Evolutionary conservation across 2,797 vertebrate genomes (phyloP), one percentile per base, ranked within the genome.

Genomic region (Tapirus indicus): DNA sequence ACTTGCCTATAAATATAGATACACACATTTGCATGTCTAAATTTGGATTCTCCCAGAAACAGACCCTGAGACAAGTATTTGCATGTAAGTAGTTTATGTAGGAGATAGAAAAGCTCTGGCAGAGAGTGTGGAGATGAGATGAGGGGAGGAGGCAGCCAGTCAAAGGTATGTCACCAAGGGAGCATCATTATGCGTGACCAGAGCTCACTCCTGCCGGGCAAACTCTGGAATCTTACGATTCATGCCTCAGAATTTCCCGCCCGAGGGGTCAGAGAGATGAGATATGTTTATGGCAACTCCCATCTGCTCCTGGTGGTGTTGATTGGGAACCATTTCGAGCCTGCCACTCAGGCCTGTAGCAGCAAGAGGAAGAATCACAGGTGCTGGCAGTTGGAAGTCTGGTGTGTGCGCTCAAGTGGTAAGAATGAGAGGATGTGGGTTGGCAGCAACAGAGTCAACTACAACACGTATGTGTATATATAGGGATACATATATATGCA

Each of bases 391-490:
- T 11, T 88, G 69, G 52, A 54, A 16, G 38, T 62, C 72, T 85
- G 29, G 66, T 2, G 1, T 58, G 27, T n/a, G 5, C 23, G 7
- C 8, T 77, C 12, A 54, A 23, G 62, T 29, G 27, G 7, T 58
- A 6, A 14, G 23, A 23, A 18, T 20, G 11, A 66, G 32, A 7
- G 18, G 47, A 23, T 16, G 5, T 41, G 64, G 27, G 14, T 2
- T 4, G 3, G 17, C 10, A 8, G 2, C 66, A 60, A 7, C 27
- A 38, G 23, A 38, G 10, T 83, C 11, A 14, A 16, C 44, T 23
- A 3, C 5, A 9, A 9, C 21, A n/a, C 38, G 1, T 2, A 18
- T 16, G 13, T 54, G 12, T 7, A 1, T 54, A 3, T 29, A 0
- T 12, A 2, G 1, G 14, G 69, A 69, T 32, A 32, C 10, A 20